phyloP scores from a whole-genome alignment of 2,888 invertebrate genomes.

The Lomographa bimaculata region DNA sequence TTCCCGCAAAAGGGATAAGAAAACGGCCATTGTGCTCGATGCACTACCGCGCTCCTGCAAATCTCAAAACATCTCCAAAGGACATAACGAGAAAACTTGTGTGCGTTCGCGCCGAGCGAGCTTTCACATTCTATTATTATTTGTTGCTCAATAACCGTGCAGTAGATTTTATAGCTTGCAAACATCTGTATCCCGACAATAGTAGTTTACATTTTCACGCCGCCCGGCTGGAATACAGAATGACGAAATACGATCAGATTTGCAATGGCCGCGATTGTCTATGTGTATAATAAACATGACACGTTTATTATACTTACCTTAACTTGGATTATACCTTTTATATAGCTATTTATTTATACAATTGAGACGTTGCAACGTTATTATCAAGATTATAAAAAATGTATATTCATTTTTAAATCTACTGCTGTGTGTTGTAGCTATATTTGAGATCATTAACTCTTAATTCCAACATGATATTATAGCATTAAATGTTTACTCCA shows the following conservation, averaged over 20 bases:
- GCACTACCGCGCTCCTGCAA: slow-evolving; percentile 63
- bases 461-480: too few relatives aligned
- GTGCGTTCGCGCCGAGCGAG: slow-evolving; percentile 40
- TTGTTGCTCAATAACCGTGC: slow-evolving; percentile 51
- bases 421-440: too few relatives aligned
- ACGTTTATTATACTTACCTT: too few relatives aligned
- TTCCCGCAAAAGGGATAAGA: slow-evolving; percentile 61
- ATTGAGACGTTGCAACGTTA: too few relatives aligned
- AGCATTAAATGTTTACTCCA: too few relatives aligned
- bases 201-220: slow-evolving; percentile 26
- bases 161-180: slow-evolving; percentile 48
- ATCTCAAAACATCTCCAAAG: slow-evolving; percentile 69
- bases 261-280: neutral
- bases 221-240: neutral
- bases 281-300: slow-evolving; percentile 1
- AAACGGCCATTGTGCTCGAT: slow-evolving; percentile 63
- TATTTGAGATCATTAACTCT: too few relatives aligned
- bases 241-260: slow-evolving; percentile 1
- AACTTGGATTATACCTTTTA: too few relatives aligned
- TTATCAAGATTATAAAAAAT: too few relatives aligned
- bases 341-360: too few relatives aligned
- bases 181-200: slow-evolving; percentile 39
- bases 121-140: slow-evolving; percentile 54
- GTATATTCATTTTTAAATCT: too few relatives aligned
- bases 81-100: slow-evolving; percentile 73